Evolutionary conservation across 2,113 vertebrate species (phyloP).

Genomic region (Cacatua alba): DNA sequence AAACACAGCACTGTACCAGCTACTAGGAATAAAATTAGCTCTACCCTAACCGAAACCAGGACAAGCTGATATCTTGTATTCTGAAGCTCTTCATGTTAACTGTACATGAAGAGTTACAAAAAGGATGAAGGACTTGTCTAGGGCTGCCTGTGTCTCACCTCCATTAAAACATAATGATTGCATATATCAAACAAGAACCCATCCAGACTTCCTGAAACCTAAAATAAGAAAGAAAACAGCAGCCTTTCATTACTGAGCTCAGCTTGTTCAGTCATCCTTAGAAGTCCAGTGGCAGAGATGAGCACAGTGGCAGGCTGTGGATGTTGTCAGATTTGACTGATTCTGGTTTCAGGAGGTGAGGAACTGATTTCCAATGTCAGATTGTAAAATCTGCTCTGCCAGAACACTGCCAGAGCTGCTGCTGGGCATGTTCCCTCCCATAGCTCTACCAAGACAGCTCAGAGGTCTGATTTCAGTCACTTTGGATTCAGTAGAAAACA

Average conservation of each 20-base stretch:
- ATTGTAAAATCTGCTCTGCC: neutral
- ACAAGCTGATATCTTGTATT: neutral
- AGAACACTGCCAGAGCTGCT: neutral
- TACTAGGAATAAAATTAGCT: neutral
- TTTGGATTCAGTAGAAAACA: neutral
- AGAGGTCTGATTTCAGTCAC: neutral
- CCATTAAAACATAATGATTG: neutral
- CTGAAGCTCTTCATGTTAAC: neutral
- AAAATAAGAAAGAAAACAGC: neutral
- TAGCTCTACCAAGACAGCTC: neutral
- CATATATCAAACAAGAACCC: neutral
- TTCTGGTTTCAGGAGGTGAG: neutral
- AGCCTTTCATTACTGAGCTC: neutral
- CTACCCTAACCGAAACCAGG: neutral
- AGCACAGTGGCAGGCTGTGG: neutral
- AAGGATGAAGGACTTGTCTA: neutral
- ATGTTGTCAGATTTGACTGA: neutral
- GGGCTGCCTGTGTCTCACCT: neutral
- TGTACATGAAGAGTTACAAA: neutral
- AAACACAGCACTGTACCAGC: neutral
- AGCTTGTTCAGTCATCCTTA: neutral
- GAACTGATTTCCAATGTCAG: neutral
- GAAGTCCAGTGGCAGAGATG: neutral
- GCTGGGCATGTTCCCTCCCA: rapidly evolving
- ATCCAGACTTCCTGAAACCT: neutral